Conservation (phyloP, 2,797 vertebrate species). For the Macropodus opercularis region DNA sequence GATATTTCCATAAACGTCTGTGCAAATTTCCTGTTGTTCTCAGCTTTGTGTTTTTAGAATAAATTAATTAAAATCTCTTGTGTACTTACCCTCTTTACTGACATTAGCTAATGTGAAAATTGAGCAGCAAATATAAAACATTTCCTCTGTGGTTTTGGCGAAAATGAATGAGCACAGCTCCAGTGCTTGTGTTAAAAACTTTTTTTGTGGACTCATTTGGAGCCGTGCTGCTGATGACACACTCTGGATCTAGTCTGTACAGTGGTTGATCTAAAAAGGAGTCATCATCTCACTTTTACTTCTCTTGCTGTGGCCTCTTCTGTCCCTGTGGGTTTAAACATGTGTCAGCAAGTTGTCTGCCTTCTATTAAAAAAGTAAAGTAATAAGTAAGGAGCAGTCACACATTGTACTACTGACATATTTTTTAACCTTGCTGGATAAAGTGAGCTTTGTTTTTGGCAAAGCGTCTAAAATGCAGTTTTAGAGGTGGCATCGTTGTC, state of each 20-base stretch:
- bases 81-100: too few species aligned
- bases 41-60: too few species aligned
- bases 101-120: too few species aligned
- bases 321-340: constrained; percentile 52
- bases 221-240: constrained; percentile 8
- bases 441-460: not conserved
- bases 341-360: constrained; percentile 70
- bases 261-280: constrained; percentile 45
- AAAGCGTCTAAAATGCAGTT: not conserved
- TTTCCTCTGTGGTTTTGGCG: too few species aligned
- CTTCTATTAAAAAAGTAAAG: constrained; percentile 5
- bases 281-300: constrained; percentile 41
- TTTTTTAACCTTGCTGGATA: constrained; percentile 1
- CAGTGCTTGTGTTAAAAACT: constrained; percentile 14
- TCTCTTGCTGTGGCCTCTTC: constrained; percentile 53
- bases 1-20: too few species aligned
- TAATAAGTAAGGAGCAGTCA: constrained; percentile 5
- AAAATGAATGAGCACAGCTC: too few species aligned
- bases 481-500: constrained; percentile 11
- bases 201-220: not conserved
- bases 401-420: constrained; percentile 8
- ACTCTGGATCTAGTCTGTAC: too few species aligned
- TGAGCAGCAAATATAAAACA: too few species aligned
- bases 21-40: too few species aligned
- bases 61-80: too few species aligned